Evolutionary conservation across 2,797 vertebrate genomes (phyloP), one percentile per base, ranked within the genome.

Genomic region (Pogonophryne albipinna): DNA sequence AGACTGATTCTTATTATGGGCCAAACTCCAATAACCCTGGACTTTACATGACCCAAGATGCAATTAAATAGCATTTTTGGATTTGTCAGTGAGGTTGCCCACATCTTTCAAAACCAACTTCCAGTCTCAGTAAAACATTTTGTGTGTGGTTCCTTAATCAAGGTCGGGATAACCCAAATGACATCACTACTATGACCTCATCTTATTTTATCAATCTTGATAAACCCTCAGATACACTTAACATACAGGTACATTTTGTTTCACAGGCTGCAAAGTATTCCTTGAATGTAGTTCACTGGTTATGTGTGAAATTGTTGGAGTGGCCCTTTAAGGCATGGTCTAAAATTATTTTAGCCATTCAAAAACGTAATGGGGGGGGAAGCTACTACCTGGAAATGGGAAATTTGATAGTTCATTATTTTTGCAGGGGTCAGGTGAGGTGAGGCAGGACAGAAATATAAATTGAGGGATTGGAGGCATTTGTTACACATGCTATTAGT

Each of bases 401-500:
- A 74, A 17, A 67, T 44, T 44, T 55, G 50, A 82, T 66, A 42
- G 51, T 46, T 12, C 75, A 66, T 65, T 66, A 44, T 59, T 46
- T 80, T 66, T 52, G 38, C 46, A 27, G 41, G 56, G 76, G 74
- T 77, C 76, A 64, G 12, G 27, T 34, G 38, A 68, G 62, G 76
- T 71, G 45, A 84, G 19, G 14, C 16, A 52, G 69, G 70, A 78
- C 69, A 73, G 52, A 83, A 88, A 81, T 85, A 85, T 66, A 83
- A 77, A 50, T 10, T 51, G 42, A 68, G 44, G 66, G 64, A 78
- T 49, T 76, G 74, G 77, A 77, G 71, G 31, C 68, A 79, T 82
- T 82, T 78, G 71, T 71, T 81, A 58, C 46, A 71, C 60, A 52
- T 62, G 75, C 77, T 91, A 76, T 76, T 79, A 82, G 14, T 75